Conservation (phyloP, 2,113 vertebrate genomes). For the Tonatia bakeri region DNA sequence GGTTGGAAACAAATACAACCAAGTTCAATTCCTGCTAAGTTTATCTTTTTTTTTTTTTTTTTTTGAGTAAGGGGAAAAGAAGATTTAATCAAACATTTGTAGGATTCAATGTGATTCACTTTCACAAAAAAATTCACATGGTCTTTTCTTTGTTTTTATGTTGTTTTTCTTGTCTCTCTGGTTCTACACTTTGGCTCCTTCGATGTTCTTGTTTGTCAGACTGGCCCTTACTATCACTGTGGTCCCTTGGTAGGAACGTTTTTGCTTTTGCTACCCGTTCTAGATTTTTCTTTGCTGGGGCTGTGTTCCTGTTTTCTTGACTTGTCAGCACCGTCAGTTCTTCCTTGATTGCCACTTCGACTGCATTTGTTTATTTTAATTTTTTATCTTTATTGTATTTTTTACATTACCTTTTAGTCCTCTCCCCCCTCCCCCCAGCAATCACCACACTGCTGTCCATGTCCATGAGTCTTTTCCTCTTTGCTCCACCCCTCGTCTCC, state of each 20-base stretch:
- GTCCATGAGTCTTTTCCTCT: no score
- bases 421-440: no score
- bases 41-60: neutral
- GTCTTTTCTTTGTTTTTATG: neutral
- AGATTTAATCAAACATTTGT: neutral
- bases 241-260: neutral
- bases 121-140: neutral
- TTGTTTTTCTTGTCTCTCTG: neutral
- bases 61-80: no score
- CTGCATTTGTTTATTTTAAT: neutral
- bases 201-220: neutral
- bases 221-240: neutral
- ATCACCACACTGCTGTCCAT: no score
- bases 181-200: neutral
- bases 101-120: neutral
- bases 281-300: neutral
- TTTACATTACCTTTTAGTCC: no score
- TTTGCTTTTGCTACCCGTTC: neutral
- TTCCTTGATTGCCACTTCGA: neutral
- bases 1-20: neutral
- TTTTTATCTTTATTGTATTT: no score
- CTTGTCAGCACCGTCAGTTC: neutral
- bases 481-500: no score
- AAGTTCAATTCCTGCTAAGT: conserved; percentile 1
- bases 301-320: neutral